A percentile compares a stretch with the other conserved stretches of the same genome.
Evolutionary conservation across 1,140 invertebrate genomes (phyloP).

Genomic region (Protaetia brevitarsis): DNA sequence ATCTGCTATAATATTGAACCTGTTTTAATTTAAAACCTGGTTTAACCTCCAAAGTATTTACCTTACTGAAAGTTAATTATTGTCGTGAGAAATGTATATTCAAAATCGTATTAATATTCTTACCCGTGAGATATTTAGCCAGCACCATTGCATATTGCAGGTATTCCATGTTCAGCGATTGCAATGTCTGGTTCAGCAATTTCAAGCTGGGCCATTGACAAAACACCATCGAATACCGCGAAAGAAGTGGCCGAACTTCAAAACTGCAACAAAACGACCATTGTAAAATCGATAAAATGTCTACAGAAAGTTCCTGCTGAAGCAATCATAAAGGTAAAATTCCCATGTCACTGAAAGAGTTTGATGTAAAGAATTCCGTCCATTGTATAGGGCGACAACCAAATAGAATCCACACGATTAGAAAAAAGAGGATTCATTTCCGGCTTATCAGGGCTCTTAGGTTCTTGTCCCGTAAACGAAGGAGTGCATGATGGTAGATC

Average conservation of each 20-base stretch:
- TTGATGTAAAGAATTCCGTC: neutral
- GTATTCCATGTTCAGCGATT: conserved; percentile 56
- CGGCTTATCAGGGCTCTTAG: conserved; percentile 49
- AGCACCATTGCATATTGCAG: conserved; percentile 39
- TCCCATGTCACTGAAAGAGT: neutral
- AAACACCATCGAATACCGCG: conserved; percentile 52
- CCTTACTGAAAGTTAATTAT: no score
- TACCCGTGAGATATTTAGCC: neutral
- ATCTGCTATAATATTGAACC: no score
- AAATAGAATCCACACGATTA: conserved; percentile 50
- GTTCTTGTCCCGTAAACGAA: conserved; percentile 60
- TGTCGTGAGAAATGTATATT: conserved; percentile 12
- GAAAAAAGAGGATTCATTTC: conserved; percentile 51
- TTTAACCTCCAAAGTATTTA: no score
- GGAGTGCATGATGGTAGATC: conserved; percentile 59
- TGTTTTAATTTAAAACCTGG: no score
- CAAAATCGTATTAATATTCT: neutral
- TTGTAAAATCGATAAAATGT: conserved; percentile 56
- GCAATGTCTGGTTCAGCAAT: conserved; percentile 67
- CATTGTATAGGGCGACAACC: conserved; percentile 50
- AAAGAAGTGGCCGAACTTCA: conserved; percentile 53
- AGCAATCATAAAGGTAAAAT: conserved; percentile 43
- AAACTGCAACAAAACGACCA: conserved; percentile 53
- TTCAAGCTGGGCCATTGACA: conserved; percentile 62
- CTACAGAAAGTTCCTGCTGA: conserved; percentile 53